phyloP scores from a whole-genome alignment of 2,113 vertebrate genomes.

The Petroica traversi region DNA sequence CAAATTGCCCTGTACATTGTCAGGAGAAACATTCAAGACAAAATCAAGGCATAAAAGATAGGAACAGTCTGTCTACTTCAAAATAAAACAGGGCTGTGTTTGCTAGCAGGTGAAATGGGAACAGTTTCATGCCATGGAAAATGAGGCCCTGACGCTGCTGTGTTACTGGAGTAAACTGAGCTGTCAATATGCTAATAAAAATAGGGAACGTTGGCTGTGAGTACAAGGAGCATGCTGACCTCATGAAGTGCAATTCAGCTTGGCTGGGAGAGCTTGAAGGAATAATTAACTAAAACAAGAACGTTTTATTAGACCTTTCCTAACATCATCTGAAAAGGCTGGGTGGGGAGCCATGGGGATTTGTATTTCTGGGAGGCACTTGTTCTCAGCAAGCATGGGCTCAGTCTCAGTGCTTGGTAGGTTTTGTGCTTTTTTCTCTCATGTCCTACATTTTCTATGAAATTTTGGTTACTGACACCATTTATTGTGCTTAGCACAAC shows the following conservation, averaged over 20 bases:
- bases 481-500: background rate
- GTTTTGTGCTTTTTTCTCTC: background rate
- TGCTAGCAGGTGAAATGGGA: conserved; percentile 12
- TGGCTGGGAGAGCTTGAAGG: background rate
- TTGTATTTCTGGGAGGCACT: background rate
- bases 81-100: background rate
- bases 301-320: background rate
- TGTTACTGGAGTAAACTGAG: background rate
- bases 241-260: background rate
- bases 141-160: background rate
- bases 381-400: background rate
- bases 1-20: background rate
- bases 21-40: background rate
- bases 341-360: background rate
- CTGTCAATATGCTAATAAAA: background rate
- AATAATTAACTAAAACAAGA: conserved; percentile 32
- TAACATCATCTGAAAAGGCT: background rate
- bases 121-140: background rate
- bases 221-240: conserved; percentile 24
- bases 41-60: background rate
- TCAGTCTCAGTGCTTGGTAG: background rate
- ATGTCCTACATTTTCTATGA: background rate
- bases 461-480: background rate
- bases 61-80: background rate
- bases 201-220: background rate